Conservation (phyloP, 2,797 vertebrate species). For the Sebastes diploproa region DNA sequence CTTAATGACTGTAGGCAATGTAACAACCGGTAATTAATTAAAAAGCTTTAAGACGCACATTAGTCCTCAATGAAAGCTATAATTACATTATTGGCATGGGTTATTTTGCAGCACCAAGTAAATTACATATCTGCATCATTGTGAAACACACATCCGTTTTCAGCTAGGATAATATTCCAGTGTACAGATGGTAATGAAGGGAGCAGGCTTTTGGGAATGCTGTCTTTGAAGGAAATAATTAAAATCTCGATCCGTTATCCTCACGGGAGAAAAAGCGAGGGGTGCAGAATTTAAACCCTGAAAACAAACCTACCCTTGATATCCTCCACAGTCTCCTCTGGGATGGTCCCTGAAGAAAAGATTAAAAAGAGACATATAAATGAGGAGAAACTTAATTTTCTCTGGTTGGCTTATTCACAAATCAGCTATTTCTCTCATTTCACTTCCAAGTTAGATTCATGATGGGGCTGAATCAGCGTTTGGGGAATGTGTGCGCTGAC, state of each 20-base stretch:
- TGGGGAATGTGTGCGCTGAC: neutral
- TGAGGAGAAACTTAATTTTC: neutral
- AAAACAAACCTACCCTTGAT: constrained; percentile 88
- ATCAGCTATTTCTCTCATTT: neutral
- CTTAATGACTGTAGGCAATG: neutral
- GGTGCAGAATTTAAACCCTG: neutral
- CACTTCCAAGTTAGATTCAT: neutral
- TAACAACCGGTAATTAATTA: neutral
- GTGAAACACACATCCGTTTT: neutral
- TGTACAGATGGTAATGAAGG: neutral
- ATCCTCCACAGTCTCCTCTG: constrained; percentile 94
- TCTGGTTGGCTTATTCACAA: neutral
- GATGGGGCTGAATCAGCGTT: constrained; percentile 1
- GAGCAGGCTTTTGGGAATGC: neutral
- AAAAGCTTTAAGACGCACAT: neutral
- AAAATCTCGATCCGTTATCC: neutral
- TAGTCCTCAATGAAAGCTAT: neutral
- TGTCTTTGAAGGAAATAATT: neutral
- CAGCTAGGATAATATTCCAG: neutral
- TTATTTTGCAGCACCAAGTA: neutral
- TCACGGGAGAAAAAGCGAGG: neutral
- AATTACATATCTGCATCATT: neutral
- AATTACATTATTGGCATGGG: neutral
- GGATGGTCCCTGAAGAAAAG: constrained; percentile 84
- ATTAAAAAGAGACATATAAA: neutral